phyloP scores from a whole-genome alignment of 2,113 vertebrate species.

The Tonatia bakeri region DNA sequence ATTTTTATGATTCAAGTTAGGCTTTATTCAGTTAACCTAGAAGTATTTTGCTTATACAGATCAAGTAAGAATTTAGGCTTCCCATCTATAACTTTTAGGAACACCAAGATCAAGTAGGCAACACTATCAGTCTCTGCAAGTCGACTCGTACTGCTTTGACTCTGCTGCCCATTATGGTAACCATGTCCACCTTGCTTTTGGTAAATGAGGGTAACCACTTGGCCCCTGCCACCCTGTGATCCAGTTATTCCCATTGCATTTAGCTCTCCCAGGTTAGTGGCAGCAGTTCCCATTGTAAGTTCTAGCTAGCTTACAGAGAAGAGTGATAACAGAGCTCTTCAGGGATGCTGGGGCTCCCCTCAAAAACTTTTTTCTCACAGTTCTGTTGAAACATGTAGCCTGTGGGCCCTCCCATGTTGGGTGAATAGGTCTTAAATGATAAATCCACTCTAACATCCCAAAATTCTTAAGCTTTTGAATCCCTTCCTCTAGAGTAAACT shows the following conservation, averaged over 20 bases:
- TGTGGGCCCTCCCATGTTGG: neutral
- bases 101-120: neutral
- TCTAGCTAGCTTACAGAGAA: neutral
- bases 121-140: too few relatives aligned
- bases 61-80: neutral
- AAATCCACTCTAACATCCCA: neutral
- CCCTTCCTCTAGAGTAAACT: neutral
- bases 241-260: neutral
- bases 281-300: neutral
- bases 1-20: neutral
- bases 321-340: neutral
- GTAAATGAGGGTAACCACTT: neutral
- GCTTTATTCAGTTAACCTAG: neutral
- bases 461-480: neutral
- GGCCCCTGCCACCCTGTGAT: neutral
- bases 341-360: neutral
- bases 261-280: neutral
- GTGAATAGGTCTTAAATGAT: neutral
- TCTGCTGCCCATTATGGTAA: too few relatives aligned
- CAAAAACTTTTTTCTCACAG: neutral
- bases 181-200: neutral
- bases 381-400: neutral
- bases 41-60: neutral
- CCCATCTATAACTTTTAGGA: neutral
- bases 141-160: neutral